Conservation (phyloP, 2,113 vertebrate genomes). For the Ranitomeya imitator region DNA sequence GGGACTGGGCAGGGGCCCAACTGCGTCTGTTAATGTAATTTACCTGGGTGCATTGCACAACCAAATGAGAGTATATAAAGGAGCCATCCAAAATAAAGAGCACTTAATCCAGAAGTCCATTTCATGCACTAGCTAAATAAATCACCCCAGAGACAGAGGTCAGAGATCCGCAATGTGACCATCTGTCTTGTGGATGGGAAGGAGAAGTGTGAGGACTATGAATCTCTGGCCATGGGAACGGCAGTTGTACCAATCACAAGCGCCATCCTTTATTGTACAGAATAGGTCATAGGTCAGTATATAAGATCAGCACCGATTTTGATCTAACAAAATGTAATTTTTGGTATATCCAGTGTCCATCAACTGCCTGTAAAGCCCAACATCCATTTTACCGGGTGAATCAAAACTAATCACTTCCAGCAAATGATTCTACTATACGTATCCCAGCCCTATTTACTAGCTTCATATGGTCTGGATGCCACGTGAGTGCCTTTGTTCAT, state of each 20-base stretch:
- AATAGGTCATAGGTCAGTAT: neutral
- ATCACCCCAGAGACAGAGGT: neutral
- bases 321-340: too few species aligned
- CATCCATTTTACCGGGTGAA: neutral
- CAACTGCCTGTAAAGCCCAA: neutral
- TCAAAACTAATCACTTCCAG: neutral
- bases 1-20: conserved; percentile 7
- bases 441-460: neutral
- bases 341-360: neutral
- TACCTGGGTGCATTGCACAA: conserved; percentile 41
- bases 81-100: conserved; percentile 25
- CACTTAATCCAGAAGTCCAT: conserved; percentile 30
- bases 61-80: conserved; percentile 8
- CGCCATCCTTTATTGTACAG: too few species aligned
- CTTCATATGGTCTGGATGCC: neutral
- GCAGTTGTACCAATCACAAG: neutral
- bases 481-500: neutral
- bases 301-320: neutral
- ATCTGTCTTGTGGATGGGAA: neutral
- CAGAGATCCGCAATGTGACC: neutral
- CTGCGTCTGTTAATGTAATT: conserved; percentile 9
- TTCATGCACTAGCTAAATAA: neutral
- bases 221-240: neutral
- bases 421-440: neutral
- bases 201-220: neutral